phyloP scores from a whole-genome alignment of 1,140 invertebrate genomes.

The Ostrea denselamellosa region DNA sequence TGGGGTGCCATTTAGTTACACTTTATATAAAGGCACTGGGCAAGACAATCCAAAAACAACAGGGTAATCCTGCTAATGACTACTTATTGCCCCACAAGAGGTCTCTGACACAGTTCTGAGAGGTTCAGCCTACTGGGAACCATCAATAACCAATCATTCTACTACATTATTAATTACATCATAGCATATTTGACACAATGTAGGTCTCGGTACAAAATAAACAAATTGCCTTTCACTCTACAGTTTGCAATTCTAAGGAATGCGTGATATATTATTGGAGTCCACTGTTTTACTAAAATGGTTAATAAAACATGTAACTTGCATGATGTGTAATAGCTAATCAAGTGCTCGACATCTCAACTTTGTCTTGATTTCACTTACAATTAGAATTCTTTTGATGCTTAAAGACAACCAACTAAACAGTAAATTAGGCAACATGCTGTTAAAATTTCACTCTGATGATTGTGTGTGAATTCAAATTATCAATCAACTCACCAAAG shows the following conservation, averaged over 20 bases:
- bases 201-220: not conserved
- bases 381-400: slow-evolving; percentile 8
- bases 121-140: not conserved
- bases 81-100: slow-evolving; percentile 9
- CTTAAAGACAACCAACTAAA: not conserved
- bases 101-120: not conserved
- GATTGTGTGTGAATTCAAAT: not conserved
- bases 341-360: no score
- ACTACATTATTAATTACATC: slow-evolving; percentile 32
- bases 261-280: not conserved
- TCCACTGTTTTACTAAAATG: slow-evolving; percentile 1
- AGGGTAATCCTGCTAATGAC: slow-evolving; percentile 13
- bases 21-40: slow-evolving; percentile 6
- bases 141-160: slow-evolving; percentile 5
- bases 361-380: no score
- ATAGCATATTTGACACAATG: not conserved
- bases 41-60: slow-evolving; percentile 3
- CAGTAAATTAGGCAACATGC: slow-evolving; percentile 24
- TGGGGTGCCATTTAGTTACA: slow-evolving; percentile 2
- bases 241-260: not conserved
- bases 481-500: not conserved
- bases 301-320: slow-evolving; percentile 23
- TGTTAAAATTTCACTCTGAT: slow-evolving; percentile 3
- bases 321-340: not conserved
- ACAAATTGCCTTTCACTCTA: slow-evolving; percentile 29